Base-by-base conservation (phyloP, 2,888 invertebrate species). In the Cheilosia vernalis region DNA sequence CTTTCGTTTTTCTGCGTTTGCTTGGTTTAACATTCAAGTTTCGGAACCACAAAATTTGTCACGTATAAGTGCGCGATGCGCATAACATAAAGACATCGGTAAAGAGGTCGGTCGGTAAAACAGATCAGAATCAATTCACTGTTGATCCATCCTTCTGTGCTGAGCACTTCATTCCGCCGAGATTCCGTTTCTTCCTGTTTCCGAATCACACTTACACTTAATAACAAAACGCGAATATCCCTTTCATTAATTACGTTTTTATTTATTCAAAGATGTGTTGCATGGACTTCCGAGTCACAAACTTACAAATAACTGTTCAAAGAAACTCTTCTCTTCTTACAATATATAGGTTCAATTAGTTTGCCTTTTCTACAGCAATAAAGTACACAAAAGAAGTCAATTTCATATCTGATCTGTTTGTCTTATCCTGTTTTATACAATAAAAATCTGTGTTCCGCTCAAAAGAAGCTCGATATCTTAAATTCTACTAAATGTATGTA, bases 191-290 rank as follows among this genome's bases (percentile, higher is more conserved):
- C 24, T 2, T 3, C 24, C 2, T 24, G 24, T 24, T 24, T 24
- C 3, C 24, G 24, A 24, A 24, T 2, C 24, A 33, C 7, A 10
- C n/a, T n/a, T n/a, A n/a, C 1, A n/a, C 15, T n/a, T n/a, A 5
- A 5, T 5, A 64, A 19, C 37, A 37, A 64, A 33, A 64, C 37
- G 24, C 37, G 15, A 37, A 17, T 30, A 4, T 21, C 6, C 13
- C 21, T 5, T 55, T 67, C 30, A 60, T 66, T 58, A 60, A 42
- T 58, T 60, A 42, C 30, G 27, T 37, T 49, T 58, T 49, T 53
- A 60, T 76, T 58, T 58, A 30, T 66, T 66, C 58, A 67, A 66
- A 51, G 58, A 76, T 49, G 74, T 30, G 58, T 56, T 66, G 49
- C 37, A 51, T 21, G 47, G 73, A 64, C 64, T 58, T 76, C 42